phyloP scores from a whole-genome alignment of 1,140 invertebrate species.

The Lysiphlebus fabarum region DNA sequence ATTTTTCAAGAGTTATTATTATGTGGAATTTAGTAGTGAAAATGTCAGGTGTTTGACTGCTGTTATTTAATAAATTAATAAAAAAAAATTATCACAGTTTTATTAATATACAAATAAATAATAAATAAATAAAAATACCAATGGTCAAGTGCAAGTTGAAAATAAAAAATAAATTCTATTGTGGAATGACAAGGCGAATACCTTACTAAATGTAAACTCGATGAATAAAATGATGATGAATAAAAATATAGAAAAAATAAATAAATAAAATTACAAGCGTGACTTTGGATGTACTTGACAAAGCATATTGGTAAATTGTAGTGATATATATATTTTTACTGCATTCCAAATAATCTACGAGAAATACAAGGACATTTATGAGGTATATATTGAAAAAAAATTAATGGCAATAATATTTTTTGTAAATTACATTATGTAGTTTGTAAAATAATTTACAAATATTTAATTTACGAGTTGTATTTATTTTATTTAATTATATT shows the following conservation, averaged over 20 bases:
- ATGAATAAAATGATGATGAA: conserved; percentile 9
- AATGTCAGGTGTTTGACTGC: neutral
- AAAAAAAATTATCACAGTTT: too few relatives aligned
- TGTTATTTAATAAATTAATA: neutral
- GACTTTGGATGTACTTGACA: conserved; percentile 31
- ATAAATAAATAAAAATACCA: conserved; percentile 6
- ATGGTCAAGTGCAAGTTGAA: conserved; percentile 8
- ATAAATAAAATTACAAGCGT: conserved; percentile 4
- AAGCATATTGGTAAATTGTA: conserved; percentile 22
- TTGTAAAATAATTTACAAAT: too few relatives aligned
- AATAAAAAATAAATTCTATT: conserved; percentile 25
- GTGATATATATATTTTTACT: conserved; percentile 1
- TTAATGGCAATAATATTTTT: too few relatives aligned
- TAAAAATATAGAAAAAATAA: neutral
- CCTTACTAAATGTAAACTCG: conserved; percentile 35
- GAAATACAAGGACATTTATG: too few relatives aligned
- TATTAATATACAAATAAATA: conserved; percentile 2
- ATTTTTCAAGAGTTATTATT: neutral
- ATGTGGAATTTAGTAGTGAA: conserved; percentile 5
- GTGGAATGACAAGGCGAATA: conserved; percentile 41
- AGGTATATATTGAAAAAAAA: too few relatives aligned
- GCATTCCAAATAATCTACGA: neutral
- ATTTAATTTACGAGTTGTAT: too few relatives aligned
- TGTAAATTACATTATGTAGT: too few relatives aligned
- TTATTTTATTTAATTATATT: too few relatives aligned